Conservation (phyloP, 2,888 invertebrate genomes). For the Mythimna vitellina region DNA sequence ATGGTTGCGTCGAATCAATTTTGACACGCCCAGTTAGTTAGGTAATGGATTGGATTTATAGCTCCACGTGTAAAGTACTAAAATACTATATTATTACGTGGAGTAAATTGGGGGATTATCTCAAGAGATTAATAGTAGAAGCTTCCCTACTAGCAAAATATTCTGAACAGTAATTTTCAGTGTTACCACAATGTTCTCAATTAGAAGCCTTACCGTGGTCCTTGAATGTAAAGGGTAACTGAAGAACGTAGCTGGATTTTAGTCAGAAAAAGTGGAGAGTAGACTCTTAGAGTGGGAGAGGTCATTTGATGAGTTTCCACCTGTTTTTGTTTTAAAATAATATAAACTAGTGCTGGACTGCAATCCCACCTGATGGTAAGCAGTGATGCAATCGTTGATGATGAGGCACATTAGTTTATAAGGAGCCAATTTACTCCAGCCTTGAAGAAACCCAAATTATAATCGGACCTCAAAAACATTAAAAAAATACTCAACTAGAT, state of each 20-base stretch:
- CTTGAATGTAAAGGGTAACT: background rate
- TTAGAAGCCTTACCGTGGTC: too few relatives aligned
- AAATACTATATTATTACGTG: background rate
- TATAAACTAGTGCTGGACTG: too few relatives aligned
- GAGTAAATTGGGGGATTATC: background rate
- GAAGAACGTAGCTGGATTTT: background rate
- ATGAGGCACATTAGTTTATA: too few relatives aligned
- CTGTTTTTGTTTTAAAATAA: too few relatives aligned
- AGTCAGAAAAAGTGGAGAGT: background rate
- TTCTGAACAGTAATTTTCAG: background rate
- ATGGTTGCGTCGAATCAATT: background rate
- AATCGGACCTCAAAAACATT: too few relatives aligned
- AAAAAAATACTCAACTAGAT: too few relatives aligned
- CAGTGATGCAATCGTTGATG: too few relatives aligned
- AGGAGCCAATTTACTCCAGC: too few relatives aligned
- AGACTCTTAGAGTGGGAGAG: too few relatives aligned
- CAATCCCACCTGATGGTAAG: too few relatives aligned
- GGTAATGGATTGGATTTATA: constrained; percentile 16
- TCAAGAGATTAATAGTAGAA: background rate
- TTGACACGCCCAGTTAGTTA: background rate
- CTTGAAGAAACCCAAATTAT: too few relatives aligned
- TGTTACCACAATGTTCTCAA: background rate
- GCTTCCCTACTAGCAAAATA: background rate
- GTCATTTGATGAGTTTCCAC: too few relatives aligned
- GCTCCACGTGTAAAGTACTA: background rate